These are phyloP conservation scores for Gambusia yucatana DNA, from an alignment of 2,797 vertebrate species.

Conservation along the genomic window DNA sequence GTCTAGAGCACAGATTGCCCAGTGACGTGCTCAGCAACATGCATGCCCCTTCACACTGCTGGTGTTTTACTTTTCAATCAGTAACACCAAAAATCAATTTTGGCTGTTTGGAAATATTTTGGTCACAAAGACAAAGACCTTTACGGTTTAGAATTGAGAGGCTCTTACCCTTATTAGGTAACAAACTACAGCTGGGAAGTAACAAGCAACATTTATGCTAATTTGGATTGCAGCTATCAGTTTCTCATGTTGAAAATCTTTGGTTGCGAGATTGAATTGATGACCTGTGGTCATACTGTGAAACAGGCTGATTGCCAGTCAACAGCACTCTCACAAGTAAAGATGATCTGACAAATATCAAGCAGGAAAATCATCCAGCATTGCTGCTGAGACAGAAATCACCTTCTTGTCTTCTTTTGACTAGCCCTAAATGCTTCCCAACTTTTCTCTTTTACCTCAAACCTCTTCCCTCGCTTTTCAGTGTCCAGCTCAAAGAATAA, in stretches of 20 bases:
- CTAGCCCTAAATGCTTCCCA: neutral
- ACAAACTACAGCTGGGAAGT: neutral
- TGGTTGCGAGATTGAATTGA: neutral
- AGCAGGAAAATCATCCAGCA: neutral
- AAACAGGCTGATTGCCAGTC: neutral
- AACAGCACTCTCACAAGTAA: neutral
- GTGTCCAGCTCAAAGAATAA: neutral
- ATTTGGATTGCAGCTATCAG: neutral
- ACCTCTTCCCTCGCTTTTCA: neutral
- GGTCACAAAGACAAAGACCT: neutral
- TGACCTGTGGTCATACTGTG: neutral
- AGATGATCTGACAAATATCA: neutral
- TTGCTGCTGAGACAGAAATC: neutral
- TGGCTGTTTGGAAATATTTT: neutral
- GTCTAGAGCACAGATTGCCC: no score
- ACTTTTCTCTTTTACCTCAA: neutral
- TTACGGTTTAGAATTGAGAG: neutral
- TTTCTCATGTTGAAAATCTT: neutral
- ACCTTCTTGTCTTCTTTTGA: neutral
- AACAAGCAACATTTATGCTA: neutral
- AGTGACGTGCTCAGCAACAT: no score
- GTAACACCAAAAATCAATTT: neutral
- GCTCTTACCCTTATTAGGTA: neutral
- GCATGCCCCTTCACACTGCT: neutral
- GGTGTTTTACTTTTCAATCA: neutral